Evolutionary conservation across 64 coral and sea anemone genomes (phyloP), one percentile per base, ranked within the genome.

Genomic region (Astreopora myriophthalma): DNA sequence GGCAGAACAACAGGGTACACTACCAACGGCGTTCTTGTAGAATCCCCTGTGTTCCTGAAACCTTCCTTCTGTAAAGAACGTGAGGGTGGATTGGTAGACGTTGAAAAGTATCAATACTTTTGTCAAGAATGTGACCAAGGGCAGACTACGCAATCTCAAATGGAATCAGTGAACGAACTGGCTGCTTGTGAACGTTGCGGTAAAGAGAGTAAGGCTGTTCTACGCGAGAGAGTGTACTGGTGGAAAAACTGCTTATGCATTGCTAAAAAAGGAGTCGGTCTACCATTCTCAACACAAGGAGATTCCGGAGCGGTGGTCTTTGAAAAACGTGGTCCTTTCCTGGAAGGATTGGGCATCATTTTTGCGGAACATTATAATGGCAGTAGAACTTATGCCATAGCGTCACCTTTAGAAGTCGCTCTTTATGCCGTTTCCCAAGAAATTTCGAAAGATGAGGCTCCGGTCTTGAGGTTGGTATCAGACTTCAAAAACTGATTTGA

Each of bases 251-350:
- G 67, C 67, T 33, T 70, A 8, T 70, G 67, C 28, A 33, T 70
- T 14, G 28, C 26, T 33, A 14, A 31, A 33, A 17, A 0, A 70
- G n/a, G n/a, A n/a, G n/a, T n/a, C n/a, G 26, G 13, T 3, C 3
- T 3, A 3, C 6, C 34, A 42, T 74, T 74, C 9, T 20, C 72
- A 74, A 33, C 5, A 40, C n/a, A 2, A 20, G 72, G 72, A 24
- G 72, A 74, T 74, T 74, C 72, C 10, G 72, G 72, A 34, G 72
- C 72, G 17, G 72, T 74, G 1, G 34, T 44, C 17, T 74, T 74
- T 17, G 72, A 74, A 14, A 40, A 36, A 16, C 13, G 12, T 7
- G 14, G 17, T 20, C 3, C 34, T 22, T 26, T 5, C 14, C n/a
- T 48, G 40, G 12, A 3, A 29, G 67, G 67, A 5, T 70, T 70